Conservation (phyloP, 2,113 vertebrate species). For the Macrotus californicus region DNA sequence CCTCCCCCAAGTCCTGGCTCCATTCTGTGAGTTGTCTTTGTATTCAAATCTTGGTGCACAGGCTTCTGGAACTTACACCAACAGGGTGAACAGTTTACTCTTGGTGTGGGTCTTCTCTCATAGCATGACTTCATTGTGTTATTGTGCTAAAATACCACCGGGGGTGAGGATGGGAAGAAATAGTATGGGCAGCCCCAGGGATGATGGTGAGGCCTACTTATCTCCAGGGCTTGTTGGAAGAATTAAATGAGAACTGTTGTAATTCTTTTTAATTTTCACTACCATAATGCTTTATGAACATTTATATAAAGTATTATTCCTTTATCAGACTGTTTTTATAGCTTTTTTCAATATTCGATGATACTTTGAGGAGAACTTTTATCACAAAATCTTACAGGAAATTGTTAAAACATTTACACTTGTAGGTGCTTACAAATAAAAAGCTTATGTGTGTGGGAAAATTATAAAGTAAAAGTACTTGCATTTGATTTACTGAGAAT, state of each 20-base stretch:
- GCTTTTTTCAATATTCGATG: not conserved
- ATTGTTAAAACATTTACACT: constrained; percentile 2
- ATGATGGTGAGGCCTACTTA: not conserved
- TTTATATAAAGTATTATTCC: not conserved
- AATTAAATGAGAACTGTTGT: not conserved
- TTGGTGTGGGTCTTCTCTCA: not conserved
- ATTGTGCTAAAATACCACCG: not conserved
- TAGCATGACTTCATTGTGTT: not conserved
- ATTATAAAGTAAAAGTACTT: constrained; percentile 5
- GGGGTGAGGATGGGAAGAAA: not conserved
- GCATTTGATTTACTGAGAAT: constrained; percentile 21
- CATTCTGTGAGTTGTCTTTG: not conserved
- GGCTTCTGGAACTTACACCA: not conserved
- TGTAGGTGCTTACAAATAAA: not conserved
- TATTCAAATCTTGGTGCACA: not conserved
- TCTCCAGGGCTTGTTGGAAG: not conserved
- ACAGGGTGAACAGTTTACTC: not conserved
- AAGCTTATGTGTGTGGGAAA: not conserved
- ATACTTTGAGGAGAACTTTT: not conserved
- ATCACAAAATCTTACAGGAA: not conserved
- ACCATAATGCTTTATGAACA: not conserved
- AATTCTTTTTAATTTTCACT: not conserved
- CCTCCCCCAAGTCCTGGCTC: not conserved
- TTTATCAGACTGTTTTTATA: not conserved
- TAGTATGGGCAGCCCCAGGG: not conserved